phyloP scores from a whole-genome alignment of 2,797 vertebrate genomes.

The Thunnus albacares region DNA sequence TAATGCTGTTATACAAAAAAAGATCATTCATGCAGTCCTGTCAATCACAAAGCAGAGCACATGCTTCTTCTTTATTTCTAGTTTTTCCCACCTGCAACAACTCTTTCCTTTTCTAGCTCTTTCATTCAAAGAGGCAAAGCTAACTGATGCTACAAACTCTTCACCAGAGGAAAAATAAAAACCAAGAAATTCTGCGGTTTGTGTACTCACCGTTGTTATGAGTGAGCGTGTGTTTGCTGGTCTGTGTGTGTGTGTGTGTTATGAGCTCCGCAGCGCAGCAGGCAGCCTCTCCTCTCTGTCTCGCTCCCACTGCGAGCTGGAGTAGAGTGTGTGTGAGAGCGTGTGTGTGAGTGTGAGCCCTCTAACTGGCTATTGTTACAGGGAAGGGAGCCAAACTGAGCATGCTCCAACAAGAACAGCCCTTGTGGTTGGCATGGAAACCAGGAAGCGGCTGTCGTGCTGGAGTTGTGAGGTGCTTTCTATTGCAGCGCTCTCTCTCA shows the following conservation, averaged over 20 bases:
- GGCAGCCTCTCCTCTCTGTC: constrained; percentile 71
- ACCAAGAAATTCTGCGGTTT: neutral
- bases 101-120: constrained; percentile 22
- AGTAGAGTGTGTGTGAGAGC: constrained; percentile 63
- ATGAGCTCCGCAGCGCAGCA: constrained; percentile 61
- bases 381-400: constrained; percentile 81
- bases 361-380: constrained; percentile 86
- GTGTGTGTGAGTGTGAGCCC: constrained; percentile 56
- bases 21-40: constrained; percentile 13
- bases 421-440: constrained; percentile 84
- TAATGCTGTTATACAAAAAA: neutral
- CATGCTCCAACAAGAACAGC: constrained; percentile 84
- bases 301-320: constrained; percentile 75
- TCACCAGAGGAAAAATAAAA: neutral
- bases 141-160: constrained; percentile 27
- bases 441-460: constrained; percentile 78
- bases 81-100: constrained; percentile 40
- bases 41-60: constrained; percentile 64
- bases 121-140: constrained; percentile 12
- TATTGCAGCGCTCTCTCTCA: constrained; percentile 22
- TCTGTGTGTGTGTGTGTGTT: constrained; percentile 12
- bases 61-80: constrained; percentile 60
- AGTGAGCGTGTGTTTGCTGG: constrained; percentile 30
- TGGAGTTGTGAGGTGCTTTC: constrained; percentile 66
- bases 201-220: constrained; percentile 69